phyloP scores from a whole-genome alignment of 1,140 invertebrate species.

The honey bee (Apis mellifera) region DNA sequence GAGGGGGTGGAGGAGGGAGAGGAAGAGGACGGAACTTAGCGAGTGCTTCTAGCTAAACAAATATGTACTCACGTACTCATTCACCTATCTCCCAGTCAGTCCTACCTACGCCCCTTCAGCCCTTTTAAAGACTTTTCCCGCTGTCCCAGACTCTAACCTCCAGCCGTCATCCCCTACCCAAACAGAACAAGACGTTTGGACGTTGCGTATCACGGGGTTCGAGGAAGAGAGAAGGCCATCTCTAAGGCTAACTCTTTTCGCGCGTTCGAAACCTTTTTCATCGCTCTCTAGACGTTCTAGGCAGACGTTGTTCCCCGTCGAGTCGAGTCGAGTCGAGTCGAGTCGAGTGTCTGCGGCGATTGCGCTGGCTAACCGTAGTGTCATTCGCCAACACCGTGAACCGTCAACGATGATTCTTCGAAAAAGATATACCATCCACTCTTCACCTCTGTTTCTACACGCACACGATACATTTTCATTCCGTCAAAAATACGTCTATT shows the following conservation, averaged over 20 bases:
- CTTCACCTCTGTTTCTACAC: too few relatives aligned
- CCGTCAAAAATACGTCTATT: too few relatives aligned
- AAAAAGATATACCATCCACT: not conserved
- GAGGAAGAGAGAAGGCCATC: slow-evolving; percentile 23
- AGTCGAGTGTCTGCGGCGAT: slow-evolving; percentile 3
- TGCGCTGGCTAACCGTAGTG: not conserved
- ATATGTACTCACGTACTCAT: slow-evolving; percentile 81
- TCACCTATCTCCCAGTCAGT: slow-evolving; percentile 77
- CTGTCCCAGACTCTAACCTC: slow-evolving; percentile 51
- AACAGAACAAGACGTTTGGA: not conserved
- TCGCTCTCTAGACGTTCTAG: slow-evolving; percentile 24
- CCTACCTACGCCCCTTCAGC: slow-evolving; percentile 70
- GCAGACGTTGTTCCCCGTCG: not conserved
- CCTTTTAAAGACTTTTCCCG: slow-evolving; percentile 79
- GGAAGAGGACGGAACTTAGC: slow-evolving; percentile 63
- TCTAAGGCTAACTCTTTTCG: slow-evolving; percentile 5
- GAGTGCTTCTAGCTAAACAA: slow-evolving; percentile 81
- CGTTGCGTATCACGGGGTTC: slow-evolving; percentile 18
- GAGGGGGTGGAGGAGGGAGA: slow-evolving; percentile 36
- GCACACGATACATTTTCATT: too few relatives aligned
- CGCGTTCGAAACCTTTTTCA: slow-evolving; percentile 46
- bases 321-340: not conserved
- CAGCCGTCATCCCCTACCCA: slow-evolving; percentile 7
- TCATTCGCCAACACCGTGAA: not conserved
- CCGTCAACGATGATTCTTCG: not conserved